These are phyloP conservation scores for Ectropis crepuscularia DNA, from an alignment of 2,888 invertebrate species.

Conservation along the genomic window DNA sequence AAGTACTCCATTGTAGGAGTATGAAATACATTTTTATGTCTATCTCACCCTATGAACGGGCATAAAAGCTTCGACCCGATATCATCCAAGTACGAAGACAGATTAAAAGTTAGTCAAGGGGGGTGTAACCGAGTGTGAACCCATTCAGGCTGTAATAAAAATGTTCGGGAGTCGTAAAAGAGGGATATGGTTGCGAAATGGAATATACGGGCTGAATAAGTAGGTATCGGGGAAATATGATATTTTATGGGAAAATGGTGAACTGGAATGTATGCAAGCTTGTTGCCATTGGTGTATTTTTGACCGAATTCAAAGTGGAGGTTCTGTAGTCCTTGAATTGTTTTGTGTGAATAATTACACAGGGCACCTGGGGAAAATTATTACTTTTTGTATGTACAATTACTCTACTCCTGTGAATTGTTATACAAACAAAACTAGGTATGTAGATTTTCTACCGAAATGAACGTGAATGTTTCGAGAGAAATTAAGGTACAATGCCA, in stretches of 20 bases:
- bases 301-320: too few species aligned
- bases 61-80: conserved; percentile 68
- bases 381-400: too few species aligned
- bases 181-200: conserved; percentile 41
- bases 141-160: conserved; percentile 59
- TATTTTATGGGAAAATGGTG: conserved; percentile 19
- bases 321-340: too few species aligned
- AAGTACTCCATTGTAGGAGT: too few species aligned
- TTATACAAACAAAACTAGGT: too few species aligned
- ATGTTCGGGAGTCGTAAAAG: conserved; percentile 48
- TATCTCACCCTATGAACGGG: conserved; percentile 53
- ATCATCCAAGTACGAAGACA: conserved; percentile 68
- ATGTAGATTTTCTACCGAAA: too few species aligned
- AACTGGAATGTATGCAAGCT: neutral
- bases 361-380: too few species aligned
- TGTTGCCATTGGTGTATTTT: neutral
- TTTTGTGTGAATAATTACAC: too few species aligned
- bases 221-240: conserved; percentile 7
- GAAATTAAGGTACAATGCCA: too few species aligned
- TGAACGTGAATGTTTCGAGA: too few species aligned
- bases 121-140: conserved; percentile 60
- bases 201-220: conserved; percentile 21
- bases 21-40: neutral
- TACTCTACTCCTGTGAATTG: too few species aligned
- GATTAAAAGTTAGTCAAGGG: conserved; percentile 69